Evolutionary conservation across 2,888 invertebrate species (phyloP), one percentile per base, ranked within the genome.

Genomic region (Cryptus armator): DNA sequence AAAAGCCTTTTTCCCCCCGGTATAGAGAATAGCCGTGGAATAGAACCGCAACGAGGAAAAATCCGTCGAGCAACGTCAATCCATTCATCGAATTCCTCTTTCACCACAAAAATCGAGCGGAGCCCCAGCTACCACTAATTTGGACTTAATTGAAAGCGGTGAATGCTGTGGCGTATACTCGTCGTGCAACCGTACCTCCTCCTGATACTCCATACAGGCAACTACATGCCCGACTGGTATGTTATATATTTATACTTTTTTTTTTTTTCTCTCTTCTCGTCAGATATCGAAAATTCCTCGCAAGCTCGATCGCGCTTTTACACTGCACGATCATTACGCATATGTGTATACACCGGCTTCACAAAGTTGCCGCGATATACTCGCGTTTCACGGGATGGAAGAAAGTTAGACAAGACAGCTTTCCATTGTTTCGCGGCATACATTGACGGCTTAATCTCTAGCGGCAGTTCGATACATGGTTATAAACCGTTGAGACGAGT

Each of bases 81-180:
- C 16, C 62, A 48, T 76, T 75, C 29, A 79, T 67, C 76, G 56
- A 83, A 79, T 83, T 75, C 70, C 62, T 83, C 66, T 66, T 75
- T 46, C 56, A 66, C 29, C 67, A 56, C 68, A 59, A 77, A 84
- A 77, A 84, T 75, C 67, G 66, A 51, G 51, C 37, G 81, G 53
- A 68, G 44, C 51, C 77, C 78, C 81, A 80, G 78, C 80, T 76
- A 80, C 80, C 78, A 77, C 86, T 90, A 89, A 90, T 90, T 89
- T 87, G 86, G 87, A 90, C 87, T 86, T 88, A 86, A 90, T 90
- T 87, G 88, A 90, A 90, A 86, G 86, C 85, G 84, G 89, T 88
- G 87, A 88, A 87, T 88, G 83, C 86, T 71, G 62, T 46, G 66
- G 56, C 64, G 48, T 12, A 44, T 12, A 44, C 46, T 46, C 68